phyloP scores from a whole-genome alignment of 2,113 vertebrate genomes.

The Bos javanicus region DNA sequence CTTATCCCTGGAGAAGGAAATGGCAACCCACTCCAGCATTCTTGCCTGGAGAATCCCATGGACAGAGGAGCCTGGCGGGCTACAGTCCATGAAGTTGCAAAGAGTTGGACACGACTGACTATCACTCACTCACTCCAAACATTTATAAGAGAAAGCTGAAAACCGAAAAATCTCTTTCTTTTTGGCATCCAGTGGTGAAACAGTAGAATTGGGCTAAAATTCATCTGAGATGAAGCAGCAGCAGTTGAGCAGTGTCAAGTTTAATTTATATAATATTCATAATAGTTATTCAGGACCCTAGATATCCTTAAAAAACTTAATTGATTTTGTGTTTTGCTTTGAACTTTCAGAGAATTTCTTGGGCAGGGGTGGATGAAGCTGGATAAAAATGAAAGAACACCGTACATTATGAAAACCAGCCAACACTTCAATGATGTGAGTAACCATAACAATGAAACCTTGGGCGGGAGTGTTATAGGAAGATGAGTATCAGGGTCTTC shows the following conservation, averaged over 20 bases:
- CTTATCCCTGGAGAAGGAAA: not conserved
- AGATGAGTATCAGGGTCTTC: not conserved
- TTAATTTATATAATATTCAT: not conserved
- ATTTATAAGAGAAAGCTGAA: not conserved
- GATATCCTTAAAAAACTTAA: not conserved
- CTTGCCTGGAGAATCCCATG: not conserved
- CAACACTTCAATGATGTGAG: slow-evolving; percentile 97
- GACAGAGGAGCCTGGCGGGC: not conserved
- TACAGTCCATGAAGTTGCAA: not conserved
- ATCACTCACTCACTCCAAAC: not conserved
- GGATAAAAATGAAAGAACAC: slow-evolving; percentile 94
- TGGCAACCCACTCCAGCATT: not conserved
- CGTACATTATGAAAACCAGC: slow-evolving; percentile 98
- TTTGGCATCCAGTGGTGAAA: not conserved
- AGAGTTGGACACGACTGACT: not conserved
- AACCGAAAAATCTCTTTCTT: not conserved
- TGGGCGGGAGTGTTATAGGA: not conserved
- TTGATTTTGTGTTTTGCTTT: slow-evolving; percentile 22
- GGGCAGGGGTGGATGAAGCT: slow-evolving; percentile 99
- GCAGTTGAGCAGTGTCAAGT: not conserved
- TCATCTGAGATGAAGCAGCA: not conserved
- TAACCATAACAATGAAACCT: not conserved
- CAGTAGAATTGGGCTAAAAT: not conserved
- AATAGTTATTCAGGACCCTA: not conserved
- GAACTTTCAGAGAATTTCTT: slow-evolving; percentile 91